Base-by-base conservation (phyloP, 2,888 invertebrate genomes). In the Sminthurides aquaticus region DNA sequence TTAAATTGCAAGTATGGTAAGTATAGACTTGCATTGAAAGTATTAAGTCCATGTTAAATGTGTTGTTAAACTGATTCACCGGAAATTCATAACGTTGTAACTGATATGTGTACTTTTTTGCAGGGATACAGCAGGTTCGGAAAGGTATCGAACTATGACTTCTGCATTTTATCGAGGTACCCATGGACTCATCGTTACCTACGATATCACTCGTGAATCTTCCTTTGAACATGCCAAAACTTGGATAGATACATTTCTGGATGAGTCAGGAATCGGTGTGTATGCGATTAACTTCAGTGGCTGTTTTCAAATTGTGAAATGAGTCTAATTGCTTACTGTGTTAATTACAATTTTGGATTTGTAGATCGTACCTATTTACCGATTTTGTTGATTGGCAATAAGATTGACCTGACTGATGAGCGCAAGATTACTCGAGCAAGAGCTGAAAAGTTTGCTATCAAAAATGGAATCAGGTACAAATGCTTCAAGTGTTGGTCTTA, bases 381-480 rank as follows among this genome's bases (percentile, higher is more conserved):
- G 2, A 97, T 99, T 61, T 96, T 99, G 74, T 83, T 99, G 75
- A 97, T 98, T 52, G 98, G 96, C 62, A 98, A 98, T 83, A 99
- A 99, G 82, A 98, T 98, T 81, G 99, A 99, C 80, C 95, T 99
- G 92, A 97, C 97, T 78, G 96, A 97, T 76, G 98, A 99, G 77
- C 65, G 71, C 11, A 34, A 48, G 49, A 65, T 69, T 18, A 18
- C 62, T 3, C 24, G 28, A 3, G 54, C 43, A n/a, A 48, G 56
- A 2, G 71, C 61, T 3, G 63, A 64, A 20, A 22, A 18, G 3
- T 54, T 67, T 2, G 64, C 69, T 20, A 61, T 52, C 1, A 48
- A 56, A 18, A 49, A 65, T 49, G 54, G 60, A 26, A 27, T 69
- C 34, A 62, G 48, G 70, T 67, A n/a, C n/a, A 66, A 52, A 27